Conservation (phyloP, 2,888 invertebrate species). For the Anoplius nigerrimus region DNA sequence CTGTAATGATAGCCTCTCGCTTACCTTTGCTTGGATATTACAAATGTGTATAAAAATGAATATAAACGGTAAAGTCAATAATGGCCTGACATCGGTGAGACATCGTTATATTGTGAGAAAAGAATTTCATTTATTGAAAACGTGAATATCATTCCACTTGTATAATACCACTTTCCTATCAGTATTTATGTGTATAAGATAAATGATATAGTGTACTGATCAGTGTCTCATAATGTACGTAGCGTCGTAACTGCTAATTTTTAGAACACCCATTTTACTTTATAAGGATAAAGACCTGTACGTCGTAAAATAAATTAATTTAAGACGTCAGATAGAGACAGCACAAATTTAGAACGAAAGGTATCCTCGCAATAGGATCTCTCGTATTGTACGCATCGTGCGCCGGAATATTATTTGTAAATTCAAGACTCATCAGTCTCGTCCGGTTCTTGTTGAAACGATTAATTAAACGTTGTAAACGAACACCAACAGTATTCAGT, state of each 20-base stretch:
- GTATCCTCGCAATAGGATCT: too few relatives aligned
- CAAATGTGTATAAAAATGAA: constrained; percentile 3
- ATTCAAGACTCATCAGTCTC: too few relatives aligned
- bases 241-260: constrained; percentile 10
- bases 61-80: not conserved
- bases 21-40: not conserved
- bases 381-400: too few relatives aligned
- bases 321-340: too few relatives aligned
- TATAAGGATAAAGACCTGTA: constrained; percentile 6
- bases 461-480: too few relatives aligned
- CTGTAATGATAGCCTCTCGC: too few relatives aligned
- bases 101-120: not conserved
- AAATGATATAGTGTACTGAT: constrained; percentile 10
- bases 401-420: too few relatives aligned
- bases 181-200: constrained; percentile 42
- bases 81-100: too few relatives aligned
- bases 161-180: constrained; percentile 31
- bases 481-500: too few relatives aligned
- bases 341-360: too few relatives aligned
- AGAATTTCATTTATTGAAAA: constrained; percentile 25
- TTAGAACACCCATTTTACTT: constrained; percentile 14
- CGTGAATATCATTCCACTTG: constrained; percentile 44
- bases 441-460: too few relatives aligned
- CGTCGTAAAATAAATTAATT: too few relatives aligned
- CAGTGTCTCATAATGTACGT: not conserved